Percentiles rank a stretch among this genome's conserved stretches.
Evolutionary conservation across 1,140 invertebrate genomes (phyloP).

Genomic region (Drosophila ficusphila): DNA sequence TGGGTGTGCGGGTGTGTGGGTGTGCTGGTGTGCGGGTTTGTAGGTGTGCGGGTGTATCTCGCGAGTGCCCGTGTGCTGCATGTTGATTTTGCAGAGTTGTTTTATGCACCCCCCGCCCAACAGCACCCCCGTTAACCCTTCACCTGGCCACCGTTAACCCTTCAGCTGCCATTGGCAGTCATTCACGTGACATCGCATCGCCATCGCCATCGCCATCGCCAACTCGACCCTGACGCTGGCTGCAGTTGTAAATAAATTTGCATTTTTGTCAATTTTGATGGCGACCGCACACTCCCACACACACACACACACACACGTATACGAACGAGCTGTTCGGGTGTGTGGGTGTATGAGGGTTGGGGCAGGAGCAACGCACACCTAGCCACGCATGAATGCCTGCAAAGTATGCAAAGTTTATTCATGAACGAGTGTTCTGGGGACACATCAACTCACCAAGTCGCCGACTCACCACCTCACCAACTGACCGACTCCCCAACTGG

Average conservation of each 20-base stretch:
- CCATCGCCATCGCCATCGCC: slow-evolving; percentile 40
- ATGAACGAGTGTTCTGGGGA: slow-evolving; percentile 17
- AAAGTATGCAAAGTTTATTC: slow-evolving; percentile 72
- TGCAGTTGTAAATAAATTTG: slow-evolving; percentile 79
- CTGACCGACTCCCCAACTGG: no score
- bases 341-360: slow-evolving; percentile 20
- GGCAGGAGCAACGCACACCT: slow-evolving; percentile 13
- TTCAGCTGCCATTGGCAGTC: slow-evolving; percentile 54
- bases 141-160: neutral
- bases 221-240: slow-evolving; percentile 55
- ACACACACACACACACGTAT: neutral
- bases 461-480: no score
- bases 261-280: slow-evolving; percentile 81
- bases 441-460: slow-evolving; percentile 2
- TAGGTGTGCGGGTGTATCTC: neutral
- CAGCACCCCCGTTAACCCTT: neutral
- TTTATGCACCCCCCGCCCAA: slow-evolving; percentile 24
- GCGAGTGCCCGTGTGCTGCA: slow-evolving; percentile 35
- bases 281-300: slow-evolving; percentile 38
- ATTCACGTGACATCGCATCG: slow-evolving; percentile 55
- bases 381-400: slow-evolving; percentile 51
- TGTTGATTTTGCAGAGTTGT: slow-evolving; percentile 71
- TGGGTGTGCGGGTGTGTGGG: neutral
- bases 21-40: neutral
- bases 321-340: neutral